Evolutionary conservation across 2,113 vertebrate genomes (phyloP), one percentile per base, ranked within the genome.

Genomic region (Xiphophorus couchianus): DNA sequence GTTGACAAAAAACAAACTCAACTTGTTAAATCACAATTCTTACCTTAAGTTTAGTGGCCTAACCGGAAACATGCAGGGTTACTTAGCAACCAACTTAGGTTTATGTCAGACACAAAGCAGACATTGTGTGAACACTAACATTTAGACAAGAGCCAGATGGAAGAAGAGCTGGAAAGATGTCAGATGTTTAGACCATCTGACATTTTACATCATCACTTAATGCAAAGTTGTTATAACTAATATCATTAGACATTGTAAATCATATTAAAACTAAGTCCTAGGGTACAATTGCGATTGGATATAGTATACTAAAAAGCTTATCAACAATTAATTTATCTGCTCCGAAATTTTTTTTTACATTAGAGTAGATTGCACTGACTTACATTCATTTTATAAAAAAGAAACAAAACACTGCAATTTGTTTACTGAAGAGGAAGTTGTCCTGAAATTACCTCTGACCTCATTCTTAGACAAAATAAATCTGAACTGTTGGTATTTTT

Each of bases 41-140:
- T 64, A 10, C 30, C 58, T 71, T 7, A 25, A 33, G 39, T 60
- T 60, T 4, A 28, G 33, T 25, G 22, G 27, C 28, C 37, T 48
- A 22, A 48, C 19, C 51, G n/a, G 60, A 54, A 77, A 67, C 27
- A 71, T 58, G 11, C 44, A 31, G 58, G 71, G 62, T 51, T 39
- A 82, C 71, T 68, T 35, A 48, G 62, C 8, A 30, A 25, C 27
- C 31, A 65, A 29, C 48, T 60, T 69, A 25, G 29, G 35, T 27
- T 62, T 19, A 25, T 30, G 17, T 12, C 29, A 78, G 58, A 71
- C 72, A 73, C 4, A 84, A 77, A 74, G 64, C 51, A 70, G 71
- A 33, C 69, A 28, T 35, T 58, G 68, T 76, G 80, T 73, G 31
- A 84, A n/a, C 9, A 12, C 22, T 22, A 19, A 4, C 39, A 75